phyloP scores from a whole-genome alignment of 2,888 invertebrate species.

The Drosophila anomelani region DNA sequence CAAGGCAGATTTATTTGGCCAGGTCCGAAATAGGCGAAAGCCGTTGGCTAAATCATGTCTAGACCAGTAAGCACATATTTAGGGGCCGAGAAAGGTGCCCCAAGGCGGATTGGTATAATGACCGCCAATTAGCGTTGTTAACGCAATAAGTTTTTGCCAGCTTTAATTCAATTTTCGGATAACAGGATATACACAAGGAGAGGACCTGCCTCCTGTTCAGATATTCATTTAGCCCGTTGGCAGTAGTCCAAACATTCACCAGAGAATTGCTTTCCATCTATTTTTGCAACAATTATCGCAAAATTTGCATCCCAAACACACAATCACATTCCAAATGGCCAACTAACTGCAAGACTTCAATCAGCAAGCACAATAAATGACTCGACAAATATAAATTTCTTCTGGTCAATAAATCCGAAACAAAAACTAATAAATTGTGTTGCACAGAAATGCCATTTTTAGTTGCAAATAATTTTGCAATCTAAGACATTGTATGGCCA shows the following conservation, averaged over 20 bases:
- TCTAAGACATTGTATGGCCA: constrained; percentile 21
- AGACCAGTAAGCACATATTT: constrained; percentile 65
- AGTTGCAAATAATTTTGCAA: constrained; percentile 31
- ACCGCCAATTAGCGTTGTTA: constrained; percentile 56
- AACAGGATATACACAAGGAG: constrained; percentile 1
- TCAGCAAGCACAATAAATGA: constrained; percentile 16
- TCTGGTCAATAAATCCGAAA: constrained; percentile 32
- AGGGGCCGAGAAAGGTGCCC: constrained; percentile 34
- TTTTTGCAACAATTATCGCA: constrained; percentile 25
- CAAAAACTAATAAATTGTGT: constrained; percentile 31
- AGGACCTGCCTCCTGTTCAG: too few relatives aligned
- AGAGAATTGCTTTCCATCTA: constrained; percentile 5
- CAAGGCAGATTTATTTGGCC: constrained; percentile 68
- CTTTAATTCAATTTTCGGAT: constrained; percentile 58
- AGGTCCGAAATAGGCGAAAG: constrained; percentile 20
- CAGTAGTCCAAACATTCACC: constrained; percentile 24
- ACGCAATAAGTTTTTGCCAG: constrained; percentile 30
- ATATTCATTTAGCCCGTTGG: constrained; percentile 19
- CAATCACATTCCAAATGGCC: neutral
- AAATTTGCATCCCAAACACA: constrained; percentile 17
- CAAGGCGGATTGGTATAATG: constrained; percentile 38
- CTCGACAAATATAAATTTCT: constrained; percentile 23
- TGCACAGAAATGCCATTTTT: constrained; percentile 14
- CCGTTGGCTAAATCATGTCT: constrained; percentile 68
- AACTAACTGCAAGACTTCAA: constrained; percentile 6